Conservation (phyloP, 2,797 vertebrate species). For the Holocentrus rufus region DNA sequence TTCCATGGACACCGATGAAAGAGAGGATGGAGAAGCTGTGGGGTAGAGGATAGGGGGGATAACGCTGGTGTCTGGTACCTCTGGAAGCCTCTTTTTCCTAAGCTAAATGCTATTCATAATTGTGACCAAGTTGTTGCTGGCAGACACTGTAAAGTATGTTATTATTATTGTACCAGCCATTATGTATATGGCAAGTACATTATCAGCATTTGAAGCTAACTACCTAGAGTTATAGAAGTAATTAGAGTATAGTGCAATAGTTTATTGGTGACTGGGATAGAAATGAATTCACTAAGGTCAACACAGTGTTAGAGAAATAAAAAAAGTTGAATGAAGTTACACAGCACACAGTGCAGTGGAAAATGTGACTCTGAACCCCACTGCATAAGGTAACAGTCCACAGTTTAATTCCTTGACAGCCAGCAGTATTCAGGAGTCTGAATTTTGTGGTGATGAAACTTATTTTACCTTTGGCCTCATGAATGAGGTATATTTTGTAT, state of each 20-base stretch:
- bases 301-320: conserved; percentile 37
- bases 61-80: conserved; percentile 1
- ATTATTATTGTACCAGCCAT: conserved; percentile 15
- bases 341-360: conserved; percentile 9
- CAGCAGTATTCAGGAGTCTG: not conserved
- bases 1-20: conserved; percentile 56
- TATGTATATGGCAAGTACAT: conserved; percentile 12
- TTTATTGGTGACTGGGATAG: conserved; percentile 32
- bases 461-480: not conserved
- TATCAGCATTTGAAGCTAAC: too few species aligned
- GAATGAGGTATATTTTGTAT: not conserved
- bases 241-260: conserved; percentile 3
- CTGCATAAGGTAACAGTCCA: not conserved
- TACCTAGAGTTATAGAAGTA: conserved; percentile 22
- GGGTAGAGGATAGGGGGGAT: not conserved
- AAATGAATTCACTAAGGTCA: conserved; percentile 50
- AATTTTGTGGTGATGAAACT: conserved; percentile 1
- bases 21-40: conserved; percentile 12
- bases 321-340: conserved; percentile 3
- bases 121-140: conserved; percentile 20
- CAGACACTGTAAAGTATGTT: conserved; percentile 6
- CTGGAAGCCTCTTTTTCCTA: not conserved
- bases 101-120: not conserved
- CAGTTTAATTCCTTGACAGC: conserved; percentile 3
- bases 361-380: not conserved